Conservation (phyloP, 2,888 invertebrate genomes). For the Lasioglossum figueresi region DNA sequence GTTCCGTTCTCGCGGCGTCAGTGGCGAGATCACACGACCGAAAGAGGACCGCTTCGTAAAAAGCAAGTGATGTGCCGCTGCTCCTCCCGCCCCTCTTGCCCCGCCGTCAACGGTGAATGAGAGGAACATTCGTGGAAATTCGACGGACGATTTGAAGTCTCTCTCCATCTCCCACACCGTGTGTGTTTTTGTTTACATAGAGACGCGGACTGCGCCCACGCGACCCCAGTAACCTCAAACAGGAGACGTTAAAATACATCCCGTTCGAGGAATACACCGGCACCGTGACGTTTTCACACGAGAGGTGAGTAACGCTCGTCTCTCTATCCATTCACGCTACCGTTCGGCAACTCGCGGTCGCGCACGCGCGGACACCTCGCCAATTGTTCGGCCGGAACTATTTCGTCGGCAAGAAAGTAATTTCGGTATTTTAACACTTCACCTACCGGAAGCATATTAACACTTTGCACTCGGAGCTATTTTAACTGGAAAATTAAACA, state of each 20-base stretch:
- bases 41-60: slow-evolving; percentile 40
- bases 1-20: background rate
- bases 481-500: no score
- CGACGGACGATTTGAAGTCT: slow-evolving; percentile 66
- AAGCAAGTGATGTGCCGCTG: slow-evolving; percentile 56
- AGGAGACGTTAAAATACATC: slow-evolving; percentile 33
- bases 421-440: no score
- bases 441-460: no score
- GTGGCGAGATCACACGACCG: background rate
- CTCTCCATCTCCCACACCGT: background rate
- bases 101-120: slow-evolving; percentile 10
- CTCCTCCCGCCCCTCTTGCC: fast-evolving
- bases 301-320: slow-evolving; percentile 38
- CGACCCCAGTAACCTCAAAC: slow-evolving; percentile 46
- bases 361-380: background rate
- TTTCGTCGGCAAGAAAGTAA: no score
- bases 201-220: slow-evolving; percentile 50
- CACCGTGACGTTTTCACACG: slow-evolving; percentile 31
- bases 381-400: background rate
- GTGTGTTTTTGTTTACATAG: slow-evolving; percentile 69
- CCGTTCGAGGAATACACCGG: slow-evolving; percentile 40
- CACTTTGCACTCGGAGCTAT: no score
- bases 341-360: background rate
- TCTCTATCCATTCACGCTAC: slow-evolving; percentile 12
- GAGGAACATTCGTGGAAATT: slow-evolving; percentile 42